phyloP scores from a whole-genome alignment of 2,888 invertebrate species.

The Drosophila sordidapex region DNA sequence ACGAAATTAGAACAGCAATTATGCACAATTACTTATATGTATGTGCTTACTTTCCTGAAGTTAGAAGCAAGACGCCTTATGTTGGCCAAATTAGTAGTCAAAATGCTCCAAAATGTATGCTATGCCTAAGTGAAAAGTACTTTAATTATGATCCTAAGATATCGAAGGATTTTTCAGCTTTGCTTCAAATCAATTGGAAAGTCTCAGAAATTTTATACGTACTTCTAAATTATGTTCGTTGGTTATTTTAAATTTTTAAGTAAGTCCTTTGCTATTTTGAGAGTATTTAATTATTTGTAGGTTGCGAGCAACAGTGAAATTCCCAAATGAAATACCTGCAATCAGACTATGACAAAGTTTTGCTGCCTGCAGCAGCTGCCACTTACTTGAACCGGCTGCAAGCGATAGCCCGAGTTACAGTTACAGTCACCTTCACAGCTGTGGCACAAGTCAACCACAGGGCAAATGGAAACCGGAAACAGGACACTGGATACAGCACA shows the following conservation, averaged over 20 bases:
- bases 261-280: not conserved
- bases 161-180: not conserved
- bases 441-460: slow-evolving; percentile 28
- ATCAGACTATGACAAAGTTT: slow-evolving; percentile 31
- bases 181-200: not conserved
- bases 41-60: not conserved
- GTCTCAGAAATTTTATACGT: not conserved
- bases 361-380: slow-evolving; percentile 9
- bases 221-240: not conserved
- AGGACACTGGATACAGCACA: slow-evolving; percentile 37
- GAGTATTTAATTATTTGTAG: not conserved
- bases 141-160: not conserved
- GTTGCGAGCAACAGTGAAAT: not conserved
- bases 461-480: slow-evolving; percentile 34
- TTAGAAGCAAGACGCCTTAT: not conserved
- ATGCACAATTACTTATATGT: not conserved
- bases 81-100: not conserved
- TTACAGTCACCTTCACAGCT: slow-evolving; percentile 32
- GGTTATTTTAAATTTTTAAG: not conserved
- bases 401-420: slow-evolving; percentile 10
- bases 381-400: slow-evolving; percentile 17
- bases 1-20: slow-evolving; percentile 6
- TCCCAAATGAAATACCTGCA: slow-evolving; percentile 36
- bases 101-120: not conserved
- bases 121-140: not conserved